These are phyloP conservation scores for Tetramorium bicarinatum DNA, from an alignment of 2,888 invertebrate species.

Conservation along the genomic window DNA sequence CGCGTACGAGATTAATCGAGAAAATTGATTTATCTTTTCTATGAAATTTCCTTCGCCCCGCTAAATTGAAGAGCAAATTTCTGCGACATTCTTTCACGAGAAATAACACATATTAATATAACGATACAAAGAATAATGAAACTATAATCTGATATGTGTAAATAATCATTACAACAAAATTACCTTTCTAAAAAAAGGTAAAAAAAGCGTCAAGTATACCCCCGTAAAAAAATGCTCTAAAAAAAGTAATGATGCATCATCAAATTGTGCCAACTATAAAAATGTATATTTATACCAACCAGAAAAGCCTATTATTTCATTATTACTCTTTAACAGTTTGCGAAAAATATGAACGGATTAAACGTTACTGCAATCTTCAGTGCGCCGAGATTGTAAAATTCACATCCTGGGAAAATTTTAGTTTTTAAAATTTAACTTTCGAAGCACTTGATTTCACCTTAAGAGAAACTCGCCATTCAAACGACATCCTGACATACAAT, in stretches of 20 bases:
- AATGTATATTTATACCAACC: too few species aligned
- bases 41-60: background rate
- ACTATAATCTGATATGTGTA: background rate
- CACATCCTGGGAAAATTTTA: background rate
- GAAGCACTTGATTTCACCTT: background rate
- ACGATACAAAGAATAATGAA: background rate
- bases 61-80: constrained; percentile 13
- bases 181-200: too few species aligned
- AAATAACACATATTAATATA: background rate
- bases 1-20: constrained; percentile 33
- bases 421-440: background rate
- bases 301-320: too few species aligned
- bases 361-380: background rate
- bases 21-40: constrained; percentile 26
- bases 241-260: too few species aligned
- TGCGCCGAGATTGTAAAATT: background rate
- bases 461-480: background rate
- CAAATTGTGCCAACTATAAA: too few species aligned
- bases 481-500: background rate
- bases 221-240: too few species aligned
- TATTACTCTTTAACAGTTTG: background rate
- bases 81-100: background rate
- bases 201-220: too few species aligned
- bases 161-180: too few species aligned
- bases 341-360: background rate